Evolutionary conservation across 2,888 invertebrate species (phyloP).

Genomic region (Drymonia ruficornis): DNA sequence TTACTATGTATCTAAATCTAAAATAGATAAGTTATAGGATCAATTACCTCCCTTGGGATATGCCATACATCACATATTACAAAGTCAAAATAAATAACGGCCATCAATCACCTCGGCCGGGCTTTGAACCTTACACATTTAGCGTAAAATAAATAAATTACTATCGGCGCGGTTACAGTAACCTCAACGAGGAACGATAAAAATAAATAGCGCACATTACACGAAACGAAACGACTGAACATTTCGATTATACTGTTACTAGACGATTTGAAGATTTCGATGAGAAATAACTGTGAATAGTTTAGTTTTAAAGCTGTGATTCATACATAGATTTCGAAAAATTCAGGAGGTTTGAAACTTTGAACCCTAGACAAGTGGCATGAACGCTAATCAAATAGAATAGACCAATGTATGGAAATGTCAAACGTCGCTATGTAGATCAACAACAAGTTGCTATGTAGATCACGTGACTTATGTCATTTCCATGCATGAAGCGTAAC

Average conservation of each 20-base stretch:
- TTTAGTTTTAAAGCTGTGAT: background rate
- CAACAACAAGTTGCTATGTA: too few relatives aligned
- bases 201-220: slow-evolving; percentile 1
- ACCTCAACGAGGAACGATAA: background rate
- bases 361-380: too few relatives aligned
- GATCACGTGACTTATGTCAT: too few relatives aligned
- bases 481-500: too few relatives aligned
- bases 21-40: too few relatives aligned
- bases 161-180: background rate
- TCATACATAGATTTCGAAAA: background rate
- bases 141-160: slow-evolving; percentile 2
- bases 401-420: too few relatives aligned
- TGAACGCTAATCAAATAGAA: too few relatives aligned
- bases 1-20: too few relatives aligned
- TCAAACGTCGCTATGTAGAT: too few relatives aligned
- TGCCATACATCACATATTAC: background rate
- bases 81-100: background rate
- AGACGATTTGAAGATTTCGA: background rate
- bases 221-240: background rate
- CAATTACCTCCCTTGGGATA: too few relatives aligned
- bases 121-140: slow-evolving; percentile 4
- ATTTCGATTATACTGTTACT: background rate
- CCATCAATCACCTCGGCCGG: background rate
- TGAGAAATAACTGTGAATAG: background rate
- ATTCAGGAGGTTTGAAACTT: too few relatives aligned